Percentiles rank a stretch among this genome's conserved stretches.
Conservation (phyloP, 1,140 invertebrate species). For the Apis mellifera region Amel_HAv3.1 CM009931.2:23713501-23714000, state of each 20-base stretch:
- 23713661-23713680: background rate
- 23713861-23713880: background rate
- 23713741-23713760: background rate
- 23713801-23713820: background rate
- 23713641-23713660: background rate
- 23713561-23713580: background rate
- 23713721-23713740: slow-evolving; percentile 11
- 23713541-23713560: background rate
- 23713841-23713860: background rate
- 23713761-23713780: background rate
- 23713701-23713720: slow-evolving; percentile 1
- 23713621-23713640: background rate
- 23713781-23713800: background rate
- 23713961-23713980: background rate
- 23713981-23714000: background rate
- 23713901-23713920: background rate
- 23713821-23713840: background rate
- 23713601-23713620: background rate
- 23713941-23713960: background rate
- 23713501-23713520: slow-evolving; percentile 55
- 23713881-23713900: background rate
- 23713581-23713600: background rate
- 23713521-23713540: background rate
- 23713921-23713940: background rate
- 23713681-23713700: slow-evolving; percentile 6